Conservation (phyloP, 2,113 vertebrate species). For the Notiomystis cincta region DNA sequence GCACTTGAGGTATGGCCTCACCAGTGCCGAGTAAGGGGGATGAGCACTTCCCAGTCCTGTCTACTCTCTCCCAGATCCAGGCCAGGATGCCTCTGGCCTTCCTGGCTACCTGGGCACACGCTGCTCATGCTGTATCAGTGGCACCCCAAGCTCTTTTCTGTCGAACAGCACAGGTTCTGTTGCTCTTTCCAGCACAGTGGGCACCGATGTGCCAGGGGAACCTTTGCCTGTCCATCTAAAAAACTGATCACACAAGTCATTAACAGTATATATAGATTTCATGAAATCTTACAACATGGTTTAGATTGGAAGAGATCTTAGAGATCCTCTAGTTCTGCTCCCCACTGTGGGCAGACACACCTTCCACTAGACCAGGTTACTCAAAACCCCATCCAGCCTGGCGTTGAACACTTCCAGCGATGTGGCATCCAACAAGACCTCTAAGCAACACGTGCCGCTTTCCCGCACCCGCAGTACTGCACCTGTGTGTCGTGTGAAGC, state of each 20-base stretch:
- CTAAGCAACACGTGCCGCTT: neutral
- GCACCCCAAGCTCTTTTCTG: neutral
- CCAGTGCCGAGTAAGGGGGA: neutral
- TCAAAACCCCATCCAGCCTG: neutral
- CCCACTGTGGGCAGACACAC: too few relatives aligned
- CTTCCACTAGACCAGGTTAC: too few relatives aligned
- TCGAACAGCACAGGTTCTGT: neutral
- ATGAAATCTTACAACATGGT: neutral
- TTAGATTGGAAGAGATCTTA: neutral
- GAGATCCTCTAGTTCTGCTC: neutral
- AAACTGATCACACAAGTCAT: neutral
- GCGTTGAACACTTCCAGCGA: neutral
- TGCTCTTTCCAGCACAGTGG: neutral
- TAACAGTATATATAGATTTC: rapidly evolving
- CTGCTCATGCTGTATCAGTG: neutral
- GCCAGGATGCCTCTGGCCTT: neutral
- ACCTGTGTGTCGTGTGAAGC: rapidly evolving
- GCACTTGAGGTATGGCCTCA: neutral
- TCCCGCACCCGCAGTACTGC: rapidly evolving
- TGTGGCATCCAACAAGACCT: neutral
- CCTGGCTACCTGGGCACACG: neutral
- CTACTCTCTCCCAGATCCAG: too few relatives aligned
- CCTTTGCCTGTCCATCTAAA: neutral
- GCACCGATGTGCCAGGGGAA: rapidly evolving
- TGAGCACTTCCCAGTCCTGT: neutral